Evolutionary conservation across 2,888 invertebrate species (phyloP), one percentile per base, ranked within the genome.

Genomic region (Zygogramma bicolorata): DNA sequence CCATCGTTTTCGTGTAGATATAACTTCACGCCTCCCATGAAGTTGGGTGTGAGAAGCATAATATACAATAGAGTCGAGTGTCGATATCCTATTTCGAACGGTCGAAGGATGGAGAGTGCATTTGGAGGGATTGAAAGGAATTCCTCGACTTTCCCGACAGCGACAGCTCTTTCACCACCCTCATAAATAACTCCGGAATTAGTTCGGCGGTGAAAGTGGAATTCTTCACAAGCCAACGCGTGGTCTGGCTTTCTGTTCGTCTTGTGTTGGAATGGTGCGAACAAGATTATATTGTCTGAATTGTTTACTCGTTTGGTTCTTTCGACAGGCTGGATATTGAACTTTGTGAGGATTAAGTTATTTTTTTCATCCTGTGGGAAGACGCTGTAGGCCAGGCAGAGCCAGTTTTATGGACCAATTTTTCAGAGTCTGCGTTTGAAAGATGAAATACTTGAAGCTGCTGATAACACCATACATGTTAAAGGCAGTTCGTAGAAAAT

Each of bases 41-140:
- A 62, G 25, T 25, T 53, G 53, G 27, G 13, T 25, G 25, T 8
- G 25, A 42, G 62, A 42, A 34, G 25, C 40, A 62, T 40, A 25
- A 61, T 61, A 61, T 34, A 61, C 61, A 34, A 61, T n/a, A 7
- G n/a, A 42, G 34, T 62, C 42, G 29, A 76, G 73, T 75, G 73
- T 70, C 74, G 77, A 79, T 79, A 75, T 75, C 76, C 69, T 70
- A 73, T 75, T 77, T 77, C 69, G 70, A 70, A 65, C 72, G 70
- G 62, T 75, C 75, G 74, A 77, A 71, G 67, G 68, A 58, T 69
- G 40, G 40, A 65, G 71, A 75, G 66, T 75, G 72, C 67, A 74
- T 72, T 74, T 65, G 67, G 65, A 68, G 59, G 74, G 73, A 73
- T 70, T 68, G 70, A 68, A 68, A 60, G 72, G 76, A 72, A 73